Evolutionary conservation across 1,140 invertebrate genomes (phyloP), one percentile per base, ranked within the genome.

Genomic region (Bilobella aurantiaca): DNA sequence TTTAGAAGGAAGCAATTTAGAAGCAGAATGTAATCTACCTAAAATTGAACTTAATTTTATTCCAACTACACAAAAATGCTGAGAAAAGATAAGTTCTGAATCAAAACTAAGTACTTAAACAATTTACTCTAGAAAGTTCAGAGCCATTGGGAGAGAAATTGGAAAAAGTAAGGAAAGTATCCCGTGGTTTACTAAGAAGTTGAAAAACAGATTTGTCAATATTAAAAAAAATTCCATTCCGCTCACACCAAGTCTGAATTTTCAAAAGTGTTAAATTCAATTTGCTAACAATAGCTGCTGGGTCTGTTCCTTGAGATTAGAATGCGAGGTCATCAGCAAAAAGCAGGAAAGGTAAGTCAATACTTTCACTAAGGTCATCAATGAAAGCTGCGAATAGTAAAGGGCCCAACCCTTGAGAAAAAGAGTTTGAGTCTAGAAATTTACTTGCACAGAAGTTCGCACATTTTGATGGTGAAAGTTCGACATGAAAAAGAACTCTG

Each of bases 281-380:
- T 12, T 5, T 18, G 49, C 25, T 23, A 8, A 53, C 49, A 53
- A 53, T 53, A 18, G 5, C 21, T 28, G 27, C 8, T 14, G 29
- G 23, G 29, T 25, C 21, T 29, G 57, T 12, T 2, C 28, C 58
- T 2, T 29, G 2, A 3, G 29, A 8, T 2, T 14, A 34, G 16
- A 74, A 31, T 5, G 71, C 73, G 18, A 72, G 74, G 60, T 76
- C 73, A 42, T 75, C 74, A 14, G 73, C 75, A 58, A 70, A 75
- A 1, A 72, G 32, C 1, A 63, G 27, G 8, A 60, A 61, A 16
- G 67, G 66, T n/a, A 65, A 27, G 23, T 67, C 27, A 1, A 53
- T 28, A 47, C 21, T 27, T 34, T 30, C 62, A 3, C 67, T 67
- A 12, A 74, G 68, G 58, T 74, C 73, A 37, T 68, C 72, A 0